These are phyloP conservation scores for Rhinogobius similis DNA, from an alignment of 2,113 vertebrate species.

Conservation along the genomic window DNA sequence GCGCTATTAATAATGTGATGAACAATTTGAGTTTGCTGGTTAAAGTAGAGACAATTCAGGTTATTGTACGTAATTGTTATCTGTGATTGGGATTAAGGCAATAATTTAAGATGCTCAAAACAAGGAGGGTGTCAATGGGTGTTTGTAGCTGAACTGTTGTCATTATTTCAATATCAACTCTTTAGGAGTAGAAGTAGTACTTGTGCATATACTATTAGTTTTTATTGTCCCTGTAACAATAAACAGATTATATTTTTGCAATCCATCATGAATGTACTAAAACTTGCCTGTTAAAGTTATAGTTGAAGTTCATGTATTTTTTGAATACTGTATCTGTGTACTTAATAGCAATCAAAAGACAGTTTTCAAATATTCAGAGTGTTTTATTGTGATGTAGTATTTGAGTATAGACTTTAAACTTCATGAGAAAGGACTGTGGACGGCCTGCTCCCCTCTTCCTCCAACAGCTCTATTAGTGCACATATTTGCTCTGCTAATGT, in stretches of 20 bases:
- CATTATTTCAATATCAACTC: too few species aligned
- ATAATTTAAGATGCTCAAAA: constrained; percentile 20
- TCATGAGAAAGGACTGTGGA: too few species aligned
- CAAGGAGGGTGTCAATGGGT: too few species aligned
- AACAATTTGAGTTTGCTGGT: constrained; percentile 15
- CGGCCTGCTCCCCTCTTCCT: constrained; percentile 23
- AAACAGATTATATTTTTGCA: not conserved
- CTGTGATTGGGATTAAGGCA: constrained; percentile 5
- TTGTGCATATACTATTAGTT: too few species aligned
- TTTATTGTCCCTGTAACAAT: too few species aligned
- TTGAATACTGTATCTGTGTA: too few species aligned
- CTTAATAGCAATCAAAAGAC: too few species aligned
- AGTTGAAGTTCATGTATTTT: not conserved
- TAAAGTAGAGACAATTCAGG: constrained; percentile 33
- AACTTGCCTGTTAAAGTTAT: not conserved
- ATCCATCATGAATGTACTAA: not conserved
- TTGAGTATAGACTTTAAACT: too few species aligned
- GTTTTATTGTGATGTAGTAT: too few species aligned
- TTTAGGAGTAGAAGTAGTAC: too few species aligned
- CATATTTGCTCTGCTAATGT: constrained; percentile 72
- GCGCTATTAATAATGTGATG: constrained; percentile 36
- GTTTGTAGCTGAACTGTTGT: too few species aligned
- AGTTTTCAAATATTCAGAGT: too few species aligned
- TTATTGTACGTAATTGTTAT: not conserved
- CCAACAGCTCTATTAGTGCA: constrained; percentile 59